phyloP scores from a whole-genome alignment of 2,797 vertebrate species.

The Acanthurus leucopareius region DNA sequence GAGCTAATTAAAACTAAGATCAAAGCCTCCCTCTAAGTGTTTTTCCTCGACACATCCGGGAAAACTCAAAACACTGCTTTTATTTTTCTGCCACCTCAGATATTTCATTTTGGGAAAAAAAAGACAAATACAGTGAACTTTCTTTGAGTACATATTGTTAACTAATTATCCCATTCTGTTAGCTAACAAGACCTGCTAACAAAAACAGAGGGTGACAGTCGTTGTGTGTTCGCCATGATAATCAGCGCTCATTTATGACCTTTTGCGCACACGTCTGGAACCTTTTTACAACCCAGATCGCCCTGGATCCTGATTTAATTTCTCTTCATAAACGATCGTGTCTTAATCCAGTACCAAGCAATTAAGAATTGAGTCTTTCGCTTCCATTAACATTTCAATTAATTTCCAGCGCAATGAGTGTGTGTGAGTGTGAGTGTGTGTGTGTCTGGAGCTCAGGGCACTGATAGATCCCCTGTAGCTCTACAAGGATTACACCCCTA shows the following conservation, averaged over 20 bases:
- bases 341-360: constrained; percentile 81
- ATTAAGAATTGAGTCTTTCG: constrained; percentile 79
- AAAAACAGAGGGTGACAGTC: constrained; percentile 48
- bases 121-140: constrained; percentile 84
- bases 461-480: constrained; percentile 86
- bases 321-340: constrained; percentile 80
- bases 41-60: constrained; percentile 87
- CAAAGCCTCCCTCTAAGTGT: constrained; percentile 86
- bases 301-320: constrained; percentile 71
- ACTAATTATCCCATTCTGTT: constrained; percentile 77
- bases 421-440: constrained; percentile 45
- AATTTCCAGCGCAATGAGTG: constrained; percentile 70
- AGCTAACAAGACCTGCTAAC: constrained; percentile 72
- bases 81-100: constrained; percentile 87
- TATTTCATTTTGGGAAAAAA: constrained; percentile 79
- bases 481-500: constrained; percentile 89
- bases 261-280: constrained; percentile 26
- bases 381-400: constrained; percentile 86
- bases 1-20: constrained; percentile 87
- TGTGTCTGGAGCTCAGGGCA: constrained; percentile 67
- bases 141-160: constrained; percentile 85
- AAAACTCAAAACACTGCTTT: constrained; percentile 84
- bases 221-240: constrained; percentile 32
- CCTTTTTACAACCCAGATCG: constrained; percentile 63
- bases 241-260: constrained; percentile 60